Evolutionary conservation across 1,140 invertebrate species (phyloP).

Genomic region (Hypothenemus hampei): DNA sequence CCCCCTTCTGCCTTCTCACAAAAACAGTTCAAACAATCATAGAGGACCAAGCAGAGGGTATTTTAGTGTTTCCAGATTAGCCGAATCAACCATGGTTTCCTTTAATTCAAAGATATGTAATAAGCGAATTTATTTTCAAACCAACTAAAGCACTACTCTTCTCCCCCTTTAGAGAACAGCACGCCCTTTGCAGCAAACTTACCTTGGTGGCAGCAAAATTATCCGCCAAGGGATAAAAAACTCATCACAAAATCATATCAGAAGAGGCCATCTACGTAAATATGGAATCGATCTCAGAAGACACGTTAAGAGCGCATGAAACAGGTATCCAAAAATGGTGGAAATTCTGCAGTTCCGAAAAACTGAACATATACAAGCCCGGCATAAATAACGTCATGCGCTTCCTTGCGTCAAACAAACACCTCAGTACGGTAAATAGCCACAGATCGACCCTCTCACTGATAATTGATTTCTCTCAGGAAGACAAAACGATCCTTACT

Average conservation of each 20-base stretch:
- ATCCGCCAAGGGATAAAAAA: neutral
- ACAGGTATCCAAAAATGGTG: conserved; percentile 1
- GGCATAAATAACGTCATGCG: neutral
- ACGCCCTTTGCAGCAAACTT: neutral
- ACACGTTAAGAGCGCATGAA: no score
- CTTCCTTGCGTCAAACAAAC: neutral
- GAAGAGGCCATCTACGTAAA: neutral
- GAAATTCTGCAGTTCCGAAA: neutral
- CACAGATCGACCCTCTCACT: neutral
- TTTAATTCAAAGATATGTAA: neutral
- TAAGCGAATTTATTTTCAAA: no score
- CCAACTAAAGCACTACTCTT: no score
- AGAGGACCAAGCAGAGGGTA: conserved; percentile 30
- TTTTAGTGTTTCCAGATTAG: conserved; percentile 35
- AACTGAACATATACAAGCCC: neutral
- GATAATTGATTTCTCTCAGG: neutral
- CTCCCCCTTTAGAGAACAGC: neutral
- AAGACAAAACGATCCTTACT: conserved; percentile 1
- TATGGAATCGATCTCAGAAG: neutral
- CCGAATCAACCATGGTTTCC: conserved; percentile 19
- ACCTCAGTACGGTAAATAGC: neutral
- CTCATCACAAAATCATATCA: neutral
- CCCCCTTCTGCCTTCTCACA: conserved; percentile 30
- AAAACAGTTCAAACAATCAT: conserved; percentile 32
- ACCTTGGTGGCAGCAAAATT: neutral